Evolutionary conservation across 2,888 invertebrate species (phyloP).

Genomic region (Polydrusus cervinus): DNA sequence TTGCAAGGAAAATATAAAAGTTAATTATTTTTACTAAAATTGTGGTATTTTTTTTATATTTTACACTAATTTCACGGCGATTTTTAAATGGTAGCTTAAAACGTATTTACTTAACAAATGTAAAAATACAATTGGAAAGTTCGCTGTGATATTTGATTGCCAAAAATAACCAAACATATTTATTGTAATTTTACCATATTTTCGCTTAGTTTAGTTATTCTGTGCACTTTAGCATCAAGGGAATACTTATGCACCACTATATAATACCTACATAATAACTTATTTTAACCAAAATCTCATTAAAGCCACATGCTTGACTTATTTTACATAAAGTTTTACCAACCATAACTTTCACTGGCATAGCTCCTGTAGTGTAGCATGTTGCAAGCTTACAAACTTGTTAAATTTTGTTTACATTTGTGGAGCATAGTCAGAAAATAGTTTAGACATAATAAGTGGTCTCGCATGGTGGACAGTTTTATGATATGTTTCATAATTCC

Average conservation of each 20-base stretch:
- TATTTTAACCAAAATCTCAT: neutral
- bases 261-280: neutral
- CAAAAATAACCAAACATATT: too few species aligned
- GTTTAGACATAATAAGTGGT: neutral
- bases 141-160: too few species aligned
- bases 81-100: too few species aligned
- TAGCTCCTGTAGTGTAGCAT: neutral
- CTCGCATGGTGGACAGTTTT: neutral
- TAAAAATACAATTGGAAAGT: too few species aligned
- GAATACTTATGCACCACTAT: neutral
- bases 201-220: too few species aligned
- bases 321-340: neutral
- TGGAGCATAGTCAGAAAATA: neutral
- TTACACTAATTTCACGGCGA: too few species aligned
- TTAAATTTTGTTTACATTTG: neutral
- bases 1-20: too few species aligned
- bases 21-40: too few species aligned
- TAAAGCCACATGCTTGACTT: neutral
- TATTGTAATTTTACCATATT: too few species aligned
- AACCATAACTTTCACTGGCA: neutral
- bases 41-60: too few species aligned
- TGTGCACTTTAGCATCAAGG: neutral
- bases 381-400: neutral
- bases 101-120: too few species aligned
- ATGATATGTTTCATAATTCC: neutral